Conservation (phyloP, 2,797 vertebrate genomes). For the Takifugu ocellatus region DNA sequence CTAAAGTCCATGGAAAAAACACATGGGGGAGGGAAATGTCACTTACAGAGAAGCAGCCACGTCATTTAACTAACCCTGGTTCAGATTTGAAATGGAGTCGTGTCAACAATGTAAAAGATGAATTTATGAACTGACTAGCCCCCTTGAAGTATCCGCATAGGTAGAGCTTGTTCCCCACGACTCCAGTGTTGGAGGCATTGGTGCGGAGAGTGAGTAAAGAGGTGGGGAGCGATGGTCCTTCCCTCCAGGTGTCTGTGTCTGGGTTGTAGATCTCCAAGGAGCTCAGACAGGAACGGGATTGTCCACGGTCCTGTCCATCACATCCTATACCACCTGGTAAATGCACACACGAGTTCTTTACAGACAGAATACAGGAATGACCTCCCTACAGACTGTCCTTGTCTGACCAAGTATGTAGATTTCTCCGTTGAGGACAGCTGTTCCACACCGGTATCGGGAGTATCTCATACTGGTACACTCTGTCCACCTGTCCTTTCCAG, state of each 20-base stretch:
- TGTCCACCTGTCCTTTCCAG: conserved; percentile 80
- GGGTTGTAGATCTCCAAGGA: conserved; percentile 88
- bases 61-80: conserved; percentile 8
- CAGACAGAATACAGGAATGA: background rate
- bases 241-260: conserved; percentile 84
- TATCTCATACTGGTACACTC: conserved; percentile 81
- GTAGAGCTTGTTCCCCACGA: conserved; percentile 82
- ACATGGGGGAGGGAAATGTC: conserved; percentile 24
- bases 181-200: conserved; percentile 77
- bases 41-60: conserved; percentile 20
- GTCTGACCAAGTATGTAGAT: conserved; percentile 87
- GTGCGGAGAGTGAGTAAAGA: conserved; percentile 81
- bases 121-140: conserved; percentile 72
- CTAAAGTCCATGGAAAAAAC: conserved; percentile 68
- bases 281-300: conserved; percentile 84
- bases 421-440: conserved; percentile 81
- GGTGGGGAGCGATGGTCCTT: conserved; percentile 79
- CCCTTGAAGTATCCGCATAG: conserved; percentile 86
- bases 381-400: conserved; percentile 20
- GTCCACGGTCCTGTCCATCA: conserved; percentile 81
- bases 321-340: conserved; percentile 88
- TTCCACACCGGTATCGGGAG: conserved; percentile 86
- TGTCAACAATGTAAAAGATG: no score
- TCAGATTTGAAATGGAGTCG: conserved; percentile 2
- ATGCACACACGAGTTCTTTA: background rate